Evolutionary conservation across 1,140 invertebrate species (phyloP), one percentile per base, ranked within the genome.

Genomic region (Zaprionus taronus): DNA sequence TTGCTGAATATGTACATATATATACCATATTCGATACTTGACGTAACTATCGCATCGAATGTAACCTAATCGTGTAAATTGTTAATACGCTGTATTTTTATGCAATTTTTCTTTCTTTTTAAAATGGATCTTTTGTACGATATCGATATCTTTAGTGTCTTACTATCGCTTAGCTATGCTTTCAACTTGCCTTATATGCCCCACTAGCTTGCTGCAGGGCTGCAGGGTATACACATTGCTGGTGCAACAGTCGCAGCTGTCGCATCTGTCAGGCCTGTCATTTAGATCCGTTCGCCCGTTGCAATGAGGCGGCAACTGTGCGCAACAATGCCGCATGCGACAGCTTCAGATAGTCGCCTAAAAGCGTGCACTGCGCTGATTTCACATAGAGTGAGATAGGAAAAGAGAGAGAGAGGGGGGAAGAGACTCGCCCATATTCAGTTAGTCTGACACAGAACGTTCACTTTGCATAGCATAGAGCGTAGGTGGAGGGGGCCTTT

Each of bases 361-460:
- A 38, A 44, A 72, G 61, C 62, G 62, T 65, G 56, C 73, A 26
- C n/a, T 66, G 72, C 66, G 65, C 72, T 77, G 73, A 77, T 76
- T 76, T 72, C 34, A n/a, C 41, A 36, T 22, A 26, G 24, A 22
- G 12, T 36, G 41, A 56, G 57, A 41, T n/a, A 70, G 12, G 56
- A 36, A 57, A 11, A 51, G 38, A 34, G 24, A 31, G 14, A 34
- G 20, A 57, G 26, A 6, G 14, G 31, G 9, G 2, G 24, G 44
- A 17, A 22, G 20, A 61, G 38, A 53, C 31, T 34, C 44, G 61
- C 24, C 38, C 38, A 24, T 38, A 61, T 44, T 60, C 63, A 68
- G 24, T 14, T 31, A 49, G 47, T 34, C 26, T 53, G 61, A 38
- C 28, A 56, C 36, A 22, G 34, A 66, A 44, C 26, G 51, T 24